Percentiles rank a stretch among this genome's conserved stretches.
These are phyloP conservation scores for Neogale vison DNA, from an alignment of 2,113 vertebrate genomes.

Conservation along the genomic window DNA sequence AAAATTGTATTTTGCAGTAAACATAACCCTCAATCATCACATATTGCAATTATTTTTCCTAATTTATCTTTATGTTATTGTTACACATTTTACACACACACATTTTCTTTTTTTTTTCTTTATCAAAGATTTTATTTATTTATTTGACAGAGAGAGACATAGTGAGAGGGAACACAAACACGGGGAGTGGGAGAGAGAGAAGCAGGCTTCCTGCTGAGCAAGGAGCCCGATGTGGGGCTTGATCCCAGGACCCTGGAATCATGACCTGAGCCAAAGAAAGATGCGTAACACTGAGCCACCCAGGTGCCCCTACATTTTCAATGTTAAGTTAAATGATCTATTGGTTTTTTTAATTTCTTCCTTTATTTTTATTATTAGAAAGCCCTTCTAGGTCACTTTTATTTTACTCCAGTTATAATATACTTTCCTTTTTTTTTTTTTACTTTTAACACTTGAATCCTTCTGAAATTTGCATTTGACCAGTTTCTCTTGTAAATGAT, in stretches of 20 bases:
- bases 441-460: neutral
- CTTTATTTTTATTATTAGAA: conserved; percentile 40
- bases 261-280: too few species aligned
- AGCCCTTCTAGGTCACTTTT: neutral
- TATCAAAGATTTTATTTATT: too few species aligned
- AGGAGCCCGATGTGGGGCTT: too few species aligned
- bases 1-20: conserved; percentile 24
- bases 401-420: neutral
- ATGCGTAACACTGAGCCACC: too few species aligned
- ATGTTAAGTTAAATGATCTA: neutral
- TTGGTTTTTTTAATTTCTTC: neutral
- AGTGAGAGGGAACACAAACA: too few species aligned
- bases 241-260: too few species aligned
- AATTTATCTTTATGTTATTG: neutral
- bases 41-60: neutral
- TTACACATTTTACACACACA: neutral
- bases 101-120: too few species aligned
- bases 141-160: too few species aligned
- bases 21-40: neutral
- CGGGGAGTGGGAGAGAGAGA: too few species aligned
- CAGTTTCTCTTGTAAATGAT: neutral
- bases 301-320: neutral
- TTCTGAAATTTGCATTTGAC: conserved; percentile 30
- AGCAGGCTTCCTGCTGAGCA: too few species aligned
- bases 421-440: neutral